phyloP scores from a whole-genome alignment of 2,888 invertebrate genomes.

The Ganaspis brasiliensis region DNA sequence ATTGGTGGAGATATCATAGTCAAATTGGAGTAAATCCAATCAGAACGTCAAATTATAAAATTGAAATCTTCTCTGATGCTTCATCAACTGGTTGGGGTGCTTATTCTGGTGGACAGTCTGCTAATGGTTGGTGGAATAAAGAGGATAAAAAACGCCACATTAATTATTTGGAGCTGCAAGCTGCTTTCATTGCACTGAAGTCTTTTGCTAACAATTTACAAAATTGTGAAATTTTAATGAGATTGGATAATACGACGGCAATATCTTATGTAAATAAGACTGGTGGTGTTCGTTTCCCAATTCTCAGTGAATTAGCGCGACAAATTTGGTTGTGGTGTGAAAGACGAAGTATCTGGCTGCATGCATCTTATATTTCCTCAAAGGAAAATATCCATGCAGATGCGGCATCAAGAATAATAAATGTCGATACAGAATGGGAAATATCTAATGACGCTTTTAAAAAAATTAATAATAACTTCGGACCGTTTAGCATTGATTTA shows the following conservation, averaged over 20 bases:
- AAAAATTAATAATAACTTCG: not conserved
- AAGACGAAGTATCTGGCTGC: conserved; percentile 54
- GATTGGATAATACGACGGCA: conserved; percentile 61
- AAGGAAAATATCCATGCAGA: conserved; percentile 57
- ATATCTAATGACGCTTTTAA: conserved; percentile 44
- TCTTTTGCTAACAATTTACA: conserved; percentile 53
- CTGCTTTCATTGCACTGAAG: conserved; percentile 55
- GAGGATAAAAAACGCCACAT: conserved; percentile 47
- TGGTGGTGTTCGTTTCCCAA: conserved; percentile 57
- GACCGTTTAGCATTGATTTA: conserved; percentile 47
- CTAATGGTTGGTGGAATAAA: not conserved
- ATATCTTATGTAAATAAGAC: conserved; percentile 60
- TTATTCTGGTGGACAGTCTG: not conserved
- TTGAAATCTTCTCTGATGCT: not conserved
- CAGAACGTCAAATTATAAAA: no score
- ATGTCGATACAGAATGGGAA: conserved; percentile 58
- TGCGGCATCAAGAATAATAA: conserved; percentile 53
- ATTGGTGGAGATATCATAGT: no score
- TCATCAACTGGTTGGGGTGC: not conserved
- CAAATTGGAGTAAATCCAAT: no score
- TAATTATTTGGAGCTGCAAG: conserved; percentile 57
- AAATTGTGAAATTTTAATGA: conserved; percentile 56
- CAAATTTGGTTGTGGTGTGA: conserved; percentile 65
- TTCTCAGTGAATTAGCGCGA: conserved; percentile 53
- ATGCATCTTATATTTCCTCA: conserved; percentile 55